A percentile compares a stretch with the other conserved stretches of the same genome.
Conservation (phyloP, 2,797 vertebrate genomes). For the Ctenosaura bakeri region DNA sequence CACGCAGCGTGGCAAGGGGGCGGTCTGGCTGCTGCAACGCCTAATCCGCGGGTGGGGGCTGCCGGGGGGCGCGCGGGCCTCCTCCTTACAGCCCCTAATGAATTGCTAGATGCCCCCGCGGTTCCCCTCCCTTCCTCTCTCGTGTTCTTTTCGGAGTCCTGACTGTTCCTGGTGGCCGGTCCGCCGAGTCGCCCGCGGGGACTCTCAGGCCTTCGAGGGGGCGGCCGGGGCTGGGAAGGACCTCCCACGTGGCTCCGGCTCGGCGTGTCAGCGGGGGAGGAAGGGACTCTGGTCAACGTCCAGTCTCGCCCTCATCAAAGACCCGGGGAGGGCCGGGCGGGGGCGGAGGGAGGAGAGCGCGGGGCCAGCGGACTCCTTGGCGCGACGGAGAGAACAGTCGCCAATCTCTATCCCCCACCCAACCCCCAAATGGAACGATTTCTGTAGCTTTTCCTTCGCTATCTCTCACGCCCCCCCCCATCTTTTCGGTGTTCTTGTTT, state of each 20-base stretch:
- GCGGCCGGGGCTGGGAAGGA: constrained; percentile 75
- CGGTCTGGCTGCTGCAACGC: no score
- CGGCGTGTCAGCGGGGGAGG: constrained; percentile 75
- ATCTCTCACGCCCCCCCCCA: no score
- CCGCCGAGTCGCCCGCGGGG: constrained; percentile 77
- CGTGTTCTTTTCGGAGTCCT: neutral
- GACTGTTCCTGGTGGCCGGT: constrained; percentile 80
- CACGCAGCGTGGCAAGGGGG: no score
- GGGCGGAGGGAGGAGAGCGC: neutral
- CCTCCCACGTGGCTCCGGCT: constrained; percentile 88
- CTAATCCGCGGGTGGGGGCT: neutral
- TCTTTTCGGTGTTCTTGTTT: neutral
- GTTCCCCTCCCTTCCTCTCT: no score
- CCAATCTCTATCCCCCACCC: constrained; percentile 20
- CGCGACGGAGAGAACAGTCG: constrained; percentile 56
- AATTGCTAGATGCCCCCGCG: no score
- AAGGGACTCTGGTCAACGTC: constrained; percentile 76
- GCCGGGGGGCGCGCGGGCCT: accelerated
- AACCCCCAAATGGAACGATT: neutral
- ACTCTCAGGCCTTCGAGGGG: constrained; percentile 66
- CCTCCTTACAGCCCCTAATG: neutral
- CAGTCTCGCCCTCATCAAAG: constrained; percentile 69
- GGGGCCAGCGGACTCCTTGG: neutral
- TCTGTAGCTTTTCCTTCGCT: neutral
- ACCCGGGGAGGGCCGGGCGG: constrained; percentile 71